Base-by-base conservation (phyloP, 2,797 vertebrate genomes). In the Micropoecilia bifurca region DNA sequence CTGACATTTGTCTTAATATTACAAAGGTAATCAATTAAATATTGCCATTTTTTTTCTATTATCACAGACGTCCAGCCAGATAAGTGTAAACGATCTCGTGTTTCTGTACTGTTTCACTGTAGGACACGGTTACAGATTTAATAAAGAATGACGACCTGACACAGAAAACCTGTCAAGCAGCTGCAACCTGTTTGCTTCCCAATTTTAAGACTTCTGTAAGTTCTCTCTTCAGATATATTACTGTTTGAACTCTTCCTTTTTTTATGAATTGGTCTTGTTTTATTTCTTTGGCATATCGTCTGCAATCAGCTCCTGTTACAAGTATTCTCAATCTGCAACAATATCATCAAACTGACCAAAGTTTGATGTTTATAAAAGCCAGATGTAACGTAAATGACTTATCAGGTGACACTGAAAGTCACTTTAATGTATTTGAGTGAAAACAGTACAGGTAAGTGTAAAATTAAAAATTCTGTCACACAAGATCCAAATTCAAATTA, bases 121-220 rank as follows among this genome's bases (percentile, higher is more conserved):
- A 99, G 98, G 97, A 97, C 74, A 93, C 93, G 0, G 90, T 96
- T 0, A 81, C 93, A 68, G 95, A 96, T 82, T 94, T 97, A 72
- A 84, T 99, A 75, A 96, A 96, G 74, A 92, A 95, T 74, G 96
- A 96, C 3, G 92, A 96, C 73, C 86, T 99, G 78, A 97, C 94
- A 79, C 96, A 97, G 69, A 93, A 95, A 90, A 97, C 92, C 0
- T 97, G 95, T 89, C 93, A 94, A 63, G 95, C 95, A 83, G 97
- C 96, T 0, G 95, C 96, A 12, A 89, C 90, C 78, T 91, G 94
- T 80, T 96, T 99, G 45, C 92, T 97, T 66, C 96, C 96, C 20
- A 91, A 95, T 47, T 96, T 97, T 83, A 93, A 84, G 18, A 82
- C 94, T 10, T 95, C 96, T 57, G 98, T 99, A 90, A 97, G 97